Evolutionary conservation across 64 coral and sea anemone genomes (phyloP).

Genomic region (Catalaphyllia jardinei): DNA sequence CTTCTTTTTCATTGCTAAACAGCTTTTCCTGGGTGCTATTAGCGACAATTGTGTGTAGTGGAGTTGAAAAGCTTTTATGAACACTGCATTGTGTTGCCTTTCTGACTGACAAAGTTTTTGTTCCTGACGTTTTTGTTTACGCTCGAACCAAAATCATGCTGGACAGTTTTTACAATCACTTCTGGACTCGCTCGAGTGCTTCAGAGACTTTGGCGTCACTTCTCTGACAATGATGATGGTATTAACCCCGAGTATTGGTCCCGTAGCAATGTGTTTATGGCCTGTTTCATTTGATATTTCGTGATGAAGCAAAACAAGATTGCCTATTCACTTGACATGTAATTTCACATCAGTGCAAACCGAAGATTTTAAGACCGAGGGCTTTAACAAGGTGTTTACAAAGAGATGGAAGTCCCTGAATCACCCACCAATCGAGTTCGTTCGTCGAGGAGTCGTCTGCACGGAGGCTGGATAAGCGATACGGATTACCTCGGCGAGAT

Average conservation of each 20-base stretch:
- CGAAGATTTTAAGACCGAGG: not conserved
- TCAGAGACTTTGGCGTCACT: not conserved
- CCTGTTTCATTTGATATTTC: not conserved
- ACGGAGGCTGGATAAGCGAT: conserved; percentile 33
- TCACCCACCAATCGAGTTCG: not conserved
- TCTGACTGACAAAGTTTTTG: not conserved
- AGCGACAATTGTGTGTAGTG: conserved; percentile 12
- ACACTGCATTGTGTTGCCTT: not conserved
- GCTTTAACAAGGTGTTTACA: not conserved
- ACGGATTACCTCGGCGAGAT: conserved; percentile 1
- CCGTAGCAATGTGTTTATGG: too few relatives aligned
- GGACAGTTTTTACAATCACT: not conserved
- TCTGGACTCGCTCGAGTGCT: not conserved
- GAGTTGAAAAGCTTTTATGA: not conserved
- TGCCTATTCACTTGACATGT: not conserved
- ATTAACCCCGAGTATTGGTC: not conserved
- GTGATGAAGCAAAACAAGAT: not conserved
- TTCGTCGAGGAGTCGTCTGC: not conserved
- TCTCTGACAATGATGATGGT: not conserved
- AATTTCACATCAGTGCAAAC: not conserved
- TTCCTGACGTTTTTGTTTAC: not conserved
- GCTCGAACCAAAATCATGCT: not conserved
- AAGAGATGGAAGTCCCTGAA: not conserved
- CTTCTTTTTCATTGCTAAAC: conserved; percentile 12
- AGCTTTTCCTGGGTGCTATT: conserved; percentile 1